Conservation (phyloP, 2,888 invertebrate genomes). For the Andrena minutula region DNA sequence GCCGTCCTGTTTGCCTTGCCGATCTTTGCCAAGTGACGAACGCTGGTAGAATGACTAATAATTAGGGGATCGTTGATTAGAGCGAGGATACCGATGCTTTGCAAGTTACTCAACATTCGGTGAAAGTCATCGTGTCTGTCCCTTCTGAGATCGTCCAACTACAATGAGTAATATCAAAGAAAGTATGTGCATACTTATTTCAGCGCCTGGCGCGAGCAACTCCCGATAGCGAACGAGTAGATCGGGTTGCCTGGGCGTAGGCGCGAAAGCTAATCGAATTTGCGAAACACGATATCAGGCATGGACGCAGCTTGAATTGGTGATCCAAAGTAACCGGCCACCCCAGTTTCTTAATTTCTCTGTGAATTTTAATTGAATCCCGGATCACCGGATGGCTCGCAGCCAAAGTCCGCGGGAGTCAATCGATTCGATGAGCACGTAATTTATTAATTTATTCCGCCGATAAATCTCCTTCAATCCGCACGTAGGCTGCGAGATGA, state of each 20-base stretch:
- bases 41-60: slow-evolving; percentile 4
- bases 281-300: slow-evolving; percentile 21
- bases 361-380: background rate
- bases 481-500: slow-evolving; percentile 69
- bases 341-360: background rate
- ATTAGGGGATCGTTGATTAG: background rate
- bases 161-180: no score
- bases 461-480: slow-evolving; percentile 74
- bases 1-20: background rate
- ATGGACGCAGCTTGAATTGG: slow-evolving; percentile 4
- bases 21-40: slow-evolving; percentile 7
- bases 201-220: background rate
- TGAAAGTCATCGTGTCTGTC: no score
- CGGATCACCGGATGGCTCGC: background rate
- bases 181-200: background rate
- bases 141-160: no score
- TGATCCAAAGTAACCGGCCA: background rate
- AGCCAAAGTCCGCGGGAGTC: background rate
- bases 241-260: slow-evolving; percentile 30
- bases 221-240: background rate
- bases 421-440: slow-evolving; percentile 33
- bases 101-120: background rate
- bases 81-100: background rate
- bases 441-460: slow-evolving; percentile 76
- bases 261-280: slow-evolving; percentile 29